Evolutionary conservation across 2,888 invertebrate genomes (phyloP), one percentile per base, ranked within the genome.

Genomic region (Cerceris rybyensis): DNA sequence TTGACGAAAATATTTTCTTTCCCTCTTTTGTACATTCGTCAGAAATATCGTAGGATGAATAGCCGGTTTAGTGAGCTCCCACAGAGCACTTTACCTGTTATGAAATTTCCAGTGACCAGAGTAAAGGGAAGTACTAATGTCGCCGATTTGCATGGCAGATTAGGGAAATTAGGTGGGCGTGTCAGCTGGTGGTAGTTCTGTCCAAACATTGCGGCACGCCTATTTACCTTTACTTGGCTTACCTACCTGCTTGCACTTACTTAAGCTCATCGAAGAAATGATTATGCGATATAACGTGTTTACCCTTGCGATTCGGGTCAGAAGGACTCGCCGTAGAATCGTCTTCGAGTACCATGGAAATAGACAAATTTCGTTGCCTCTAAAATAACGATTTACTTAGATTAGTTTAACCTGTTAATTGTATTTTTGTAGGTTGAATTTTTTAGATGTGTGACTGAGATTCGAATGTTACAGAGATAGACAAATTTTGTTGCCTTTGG

Each of bases 131-230:
- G 86, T 82, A 83, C 84, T 89, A 88, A 88, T 88, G 83, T 83
- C 75, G 80, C 70, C 82, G 83, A 90, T 91, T 91, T 90, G 89
- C 90, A 89, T 89, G 90, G 85, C 78, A 85, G 85, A 89, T 90
- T 89, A 88, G 86, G 86, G 81, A 88, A 87, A 88, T 88, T 88
- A 86, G 87, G 74, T 80, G 84, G 86, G 84, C 86, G 80, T 87
- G 83, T 88, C 87, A 87, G 82, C 84, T 85, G 83, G 76, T 83
- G 66, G 70, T 67, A 74, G 82, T 86, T 87, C 83, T 86, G 86
- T 87, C 86, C 83, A 88, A 89, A 87, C 81, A 88, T 80, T 78
- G 77, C 77, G 71, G 79, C 76, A 81, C 77, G 80, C 80, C 80
- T 81, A 69, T 75, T 78, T 72, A 73, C 75, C 73, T 74, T 85